Conservation (phyloP, 2,888 invertebrate genomes). For the Stenodera caucasica region DNA sequence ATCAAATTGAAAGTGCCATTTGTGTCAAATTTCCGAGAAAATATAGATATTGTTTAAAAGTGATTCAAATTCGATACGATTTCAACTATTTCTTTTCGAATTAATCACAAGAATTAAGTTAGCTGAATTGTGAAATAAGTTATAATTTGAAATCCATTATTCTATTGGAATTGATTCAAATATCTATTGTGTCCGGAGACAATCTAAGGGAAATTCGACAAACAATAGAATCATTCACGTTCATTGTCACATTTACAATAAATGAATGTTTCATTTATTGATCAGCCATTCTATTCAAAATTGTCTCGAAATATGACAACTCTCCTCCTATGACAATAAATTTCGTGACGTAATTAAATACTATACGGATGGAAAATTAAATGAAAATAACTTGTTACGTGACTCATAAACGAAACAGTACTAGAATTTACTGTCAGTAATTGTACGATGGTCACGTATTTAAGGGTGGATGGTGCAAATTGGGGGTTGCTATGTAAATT, state of each 20-base stretch:
- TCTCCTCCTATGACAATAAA: background rate
- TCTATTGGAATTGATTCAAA: background rate
- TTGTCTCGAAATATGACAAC: background rate
- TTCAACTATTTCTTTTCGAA: background rate
- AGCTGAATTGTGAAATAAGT: background rate
- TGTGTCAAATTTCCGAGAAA: slow-evolving; percentile 25
- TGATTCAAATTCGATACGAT: background rate
- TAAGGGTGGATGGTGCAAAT: slow-evolving; percentile 1
- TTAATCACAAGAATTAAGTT: background rate
- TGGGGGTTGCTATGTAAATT: background rate
- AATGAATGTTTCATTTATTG: slow-evolving; percentile 19
- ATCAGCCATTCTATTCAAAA: slow-evolving; percentile 10
- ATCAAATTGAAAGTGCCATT: slow-evolving; percentile 28
- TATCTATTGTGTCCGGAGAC: slow-evolving; percentile 10
- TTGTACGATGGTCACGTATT: slow-evolving; percentile 19
- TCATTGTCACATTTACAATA: slow-evolving; percentile 15
- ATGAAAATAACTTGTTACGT: slow-evolving; percentile 23
- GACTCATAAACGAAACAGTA: slow-evolving; percentile 8
- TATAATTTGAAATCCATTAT: slow-evolving; percentile 13
- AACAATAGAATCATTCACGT: slow-evolving; percentile 16
- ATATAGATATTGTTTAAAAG: slow-evolving; percentile 26
- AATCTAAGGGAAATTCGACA: slow-evolving; percentile 7
- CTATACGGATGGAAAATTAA: slow-evolving; percentile 16
- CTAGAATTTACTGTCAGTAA: slow-evolving; percentile 14
- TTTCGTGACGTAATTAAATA: background rate